Percentiles rank a stretch among this genome's conserved stretches.
Conservation (phyloP, 2,113 vertebrate genomes). For the Melanerpes aurifrons region DNA sequence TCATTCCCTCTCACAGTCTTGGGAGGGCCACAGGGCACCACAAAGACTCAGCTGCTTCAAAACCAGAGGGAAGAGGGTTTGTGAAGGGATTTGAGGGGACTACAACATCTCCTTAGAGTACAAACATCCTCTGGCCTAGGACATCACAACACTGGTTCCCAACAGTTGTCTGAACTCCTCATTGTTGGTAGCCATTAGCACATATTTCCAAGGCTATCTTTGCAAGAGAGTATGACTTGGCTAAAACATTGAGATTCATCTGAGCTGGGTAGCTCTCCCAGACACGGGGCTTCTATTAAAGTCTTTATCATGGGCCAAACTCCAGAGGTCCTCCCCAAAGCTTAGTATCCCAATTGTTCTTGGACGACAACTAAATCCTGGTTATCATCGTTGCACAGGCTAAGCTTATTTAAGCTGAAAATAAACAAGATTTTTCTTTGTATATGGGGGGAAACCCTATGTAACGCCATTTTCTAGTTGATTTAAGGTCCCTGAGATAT, state of each 20-base stretch:
- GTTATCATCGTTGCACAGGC: neutral
- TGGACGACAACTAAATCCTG: neutral
- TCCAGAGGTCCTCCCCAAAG: neutral
- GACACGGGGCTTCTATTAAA: neutral
- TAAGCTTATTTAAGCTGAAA: neutral
- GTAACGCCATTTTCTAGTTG: neutral
- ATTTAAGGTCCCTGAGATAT: neutral
- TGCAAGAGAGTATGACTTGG: neutral
- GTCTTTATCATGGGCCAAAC: neutral
- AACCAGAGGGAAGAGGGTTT: neutral
- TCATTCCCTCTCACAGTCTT: fast-evolving
- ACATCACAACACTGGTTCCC: neutral
- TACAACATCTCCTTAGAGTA: neutral
- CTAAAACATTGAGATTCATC: neutral
- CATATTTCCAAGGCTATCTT: neutral
- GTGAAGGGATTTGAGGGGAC: neutral
- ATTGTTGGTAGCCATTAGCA: neutral
- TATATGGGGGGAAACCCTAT: neutral
- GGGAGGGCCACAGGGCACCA: neutral
- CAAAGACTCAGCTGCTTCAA: neutral
- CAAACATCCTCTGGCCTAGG: neutral
- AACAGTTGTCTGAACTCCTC: neutral
- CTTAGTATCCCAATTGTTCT: fast-evolving
- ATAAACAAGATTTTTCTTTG: neutral
- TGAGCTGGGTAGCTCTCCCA: neutral